phyloP scores from a whole-genome alignment of 2,797 vertebrate genomes.

The Varecia variegata region DNA sequence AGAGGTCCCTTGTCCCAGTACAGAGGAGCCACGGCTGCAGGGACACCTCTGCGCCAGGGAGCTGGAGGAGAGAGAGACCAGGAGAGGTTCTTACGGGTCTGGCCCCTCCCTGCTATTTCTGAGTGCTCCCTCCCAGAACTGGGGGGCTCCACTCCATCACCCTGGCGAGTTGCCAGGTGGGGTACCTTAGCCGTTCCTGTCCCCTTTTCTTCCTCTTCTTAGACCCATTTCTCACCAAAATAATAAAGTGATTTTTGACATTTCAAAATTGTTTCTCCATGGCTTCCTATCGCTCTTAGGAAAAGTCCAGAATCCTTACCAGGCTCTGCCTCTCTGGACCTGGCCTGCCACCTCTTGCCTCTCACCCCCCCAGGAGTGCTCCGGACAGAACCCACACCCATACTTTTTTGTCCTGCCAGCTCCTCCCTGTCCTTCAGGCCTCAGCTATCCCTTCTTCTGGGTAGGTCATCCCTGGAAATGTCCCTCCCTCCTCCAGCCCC shows the following conservation, averaged over 20 bases:
- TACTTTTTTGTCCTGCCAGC: not conserved
- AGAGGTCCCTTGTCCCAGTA: not conserved
- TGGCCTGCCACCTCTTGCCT: accelerated
- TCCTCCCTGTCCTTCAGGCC: not conserved
- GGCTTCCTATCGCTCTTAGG: not conserved
- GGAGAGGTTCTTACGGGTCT: not conserved
- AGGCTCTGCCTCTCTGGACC: not conserved
- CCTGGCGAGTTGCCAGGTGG: not conserved
- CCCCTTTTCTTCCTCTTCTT: not conserved
- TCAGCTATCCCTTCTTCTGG: not conserved
- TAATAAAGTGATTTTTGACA: not conserved
- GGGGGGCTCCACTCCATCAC: not conserved
- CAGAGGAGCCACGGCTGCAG: not conserved
- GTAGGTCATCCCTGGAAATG: not conserved
- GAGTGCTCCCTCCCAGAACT: not conserved
- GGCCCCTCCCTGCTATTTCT: not conserved
- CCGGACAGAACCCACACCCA: too few species aligned
- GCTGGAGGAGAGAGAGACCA: not conserved
- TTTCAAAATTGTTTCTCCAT: not conserved
- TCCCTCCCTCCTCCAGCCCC: too few species aligned
- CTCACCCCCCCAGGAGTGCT: not conserved
- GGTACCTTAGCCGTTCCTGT: not conserved
- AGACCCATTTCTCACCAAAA: not conserved
- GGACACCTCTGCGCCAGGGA: not conserved
- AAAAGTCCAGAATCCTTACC: not conserved